These are phyloP conservation scores for Myotis planiceps DNA, from an alignment of 2,797 vertebrate species.

Conservation along the genomic window DNA sequence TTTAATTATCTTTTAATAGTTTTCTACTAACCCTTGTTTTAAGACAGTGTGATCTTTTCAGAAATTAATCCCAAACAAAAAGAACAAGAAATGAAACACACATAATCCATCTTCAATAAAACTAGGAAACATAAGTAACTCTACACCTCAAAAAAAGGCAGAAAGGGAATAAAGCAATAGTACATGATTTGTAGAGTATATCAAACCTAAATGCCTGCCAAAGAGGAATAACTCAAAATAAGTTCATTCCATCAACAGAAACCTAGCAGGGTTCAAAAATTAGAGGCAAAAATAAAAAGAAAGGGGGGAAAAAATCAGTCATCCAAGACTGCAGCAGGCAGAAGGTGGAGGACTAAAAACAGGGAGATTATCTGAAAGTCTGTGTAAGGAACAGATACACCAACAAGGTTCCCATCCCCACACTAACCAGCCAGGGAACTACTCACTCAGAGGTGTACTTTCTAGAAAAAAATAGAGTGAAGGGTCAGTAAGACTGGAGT, in stretches of 20 bases:
- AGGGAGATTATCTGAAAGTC: neutral
- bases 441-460: neutral
- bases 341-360: neutral
- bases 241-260: neutral
- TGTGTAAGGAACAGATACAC: neutral
- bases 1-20: neutral
- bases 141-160: neutral
- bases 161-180: neutral
- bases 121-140: neutral
- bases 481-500: neutral
- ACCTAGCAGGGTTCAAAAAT: neutral
- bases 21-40: neutral
- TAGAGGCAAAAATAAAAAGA: neutral
- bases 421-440: neutral
- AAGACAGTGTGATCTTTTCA: neutral
- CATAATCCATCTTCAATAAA: slow-evolving; percentile 12
- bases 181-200: neutral
- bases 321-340: neutral
- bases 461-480: neutral
- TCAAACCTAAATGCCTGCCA: neutral
- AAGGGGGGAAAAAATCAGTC: neutral
- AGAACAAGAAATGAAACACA: slow-evolving; percentile 33
- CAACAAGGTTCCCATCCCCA: neutral
- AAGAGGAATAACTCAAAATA: neutral
- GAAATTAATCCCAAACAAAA: slow-evolving; percentile 28